phyloP scores from a whole-genome alignment of 1,140 invertebrate species.

The Frieseomelitta varia region DNA sequence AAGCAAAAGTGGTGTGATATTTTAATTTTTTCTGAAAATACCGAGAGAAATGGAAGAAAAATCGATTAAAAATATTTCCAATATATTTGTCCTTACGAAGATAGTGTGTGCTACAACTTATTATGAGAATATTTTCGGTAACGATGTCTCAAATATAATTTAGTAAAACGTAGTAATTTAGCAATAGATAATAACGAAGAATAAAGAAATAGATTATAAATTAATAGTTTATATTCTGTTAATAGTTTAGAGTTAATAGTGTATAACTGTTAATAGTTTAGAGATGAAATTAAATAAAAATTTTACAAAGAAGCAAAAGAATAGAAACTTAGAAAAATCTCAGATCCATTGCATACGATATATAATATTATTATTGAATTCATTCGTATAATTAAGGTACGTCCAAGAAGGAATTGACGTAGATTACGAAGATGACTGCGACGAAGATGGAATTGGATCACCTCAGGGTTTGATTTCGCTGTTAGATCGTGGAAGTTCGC shows the following conservation, averaged over 20 bases:
- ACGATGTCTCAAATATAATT: neutral
- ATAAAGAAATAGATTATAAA: too few species aligned
- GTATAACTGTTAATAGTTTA: too few species aligned
- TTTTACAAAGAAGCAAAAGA: neutral
- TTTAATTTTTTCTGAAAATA: neutral
- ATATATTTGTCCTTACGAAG: neutral
- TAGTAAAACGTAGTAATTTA: neutral
- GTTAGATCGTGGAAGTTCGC: conserved; percentile 78
- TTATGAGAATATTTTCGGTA: neutral
- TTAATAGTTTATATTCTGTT: too few species aligned
- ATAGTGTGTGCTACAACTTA: neutral
- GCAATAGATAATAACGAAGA: neutral
- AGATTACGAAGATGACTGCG: conserved; percentile 84
- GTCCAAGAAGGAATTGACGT: conserved; percentile 86
- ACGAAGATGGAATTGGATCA: conserved; percentile 81
- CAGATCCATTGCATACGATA: neutral
- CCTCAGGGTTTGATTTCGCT: conserved; percentile 79
- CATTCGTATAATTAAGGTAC: conserved; percentile 73
- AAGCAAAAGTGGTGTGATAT: neutral
- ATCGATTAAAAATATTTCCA: neutral
- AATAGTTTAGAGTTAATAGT: too few species aligned
- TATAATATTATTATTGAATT: neutral
- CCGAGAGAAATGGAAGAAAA: neutral
- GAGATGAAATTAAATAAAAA: neutral
- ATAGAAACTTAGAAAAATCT: neutral